Base-by-base conservation (phyloP, 2,888 invertebrate genomes). In the Diachrysia chrysitis region DNA sequence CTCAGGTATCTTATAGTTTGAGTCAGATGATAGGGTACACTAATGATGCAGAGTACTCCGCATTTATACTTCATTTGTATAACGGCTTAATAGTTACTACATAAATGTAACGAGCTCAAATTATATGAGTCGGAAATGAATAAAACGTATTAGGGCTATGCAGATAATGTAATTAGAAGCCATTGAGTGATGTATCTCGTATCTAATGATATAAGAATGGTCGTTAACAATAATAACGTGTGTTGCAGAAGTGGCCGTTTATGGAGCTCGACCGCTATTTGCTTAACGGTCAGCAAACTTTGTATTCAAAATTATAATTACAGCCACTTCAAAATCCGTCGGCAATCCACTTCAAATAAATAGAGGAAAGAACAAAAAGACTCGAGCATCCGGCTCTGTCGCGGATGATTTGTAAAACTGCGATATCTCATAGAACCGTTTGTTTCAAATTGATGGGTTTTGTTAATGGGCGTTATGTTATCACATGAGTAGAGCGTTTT, bases 401-500 rank as follows among this genome's bases (percentile, higher is more conserved):
- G 61, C 61, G 81, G 73, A 66, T 60, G 76, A 79, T 68, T 76
- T 51, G 63, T 78, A 79, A 86, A 89, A 85, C 85, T 82, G 85
- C 86, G 83, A 78, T 83, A 81, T 16, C 5, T 42, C 42, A 42
- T 75, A 75, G 81, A 79, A 86, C 85, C 85, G 87, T 86, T 88
- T 86, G 82, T 76, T 85, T 71, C 79, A 85, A 87, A 87, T 89
- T 87, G 82, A 85, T 81, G 75, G 82, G 76, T 85, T 84, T 83
- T 73, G 74, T 76, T 77, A 78, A 83, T 84, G 79, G 65, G 73
- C 61, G 80, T 73, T 78, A 81, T 73, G 81, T 79, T 85, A 86
- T 86, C 81, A 86, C 84, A 87, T 89, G 88, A 88, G 85, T 87
- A 35, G 81, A 82, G 77, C 70, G 85, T 83, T 83, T 84, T n/a